Conservation (phyloP, 2,113 vertebrate species). For the Falcunculus frontatus region DNA sequence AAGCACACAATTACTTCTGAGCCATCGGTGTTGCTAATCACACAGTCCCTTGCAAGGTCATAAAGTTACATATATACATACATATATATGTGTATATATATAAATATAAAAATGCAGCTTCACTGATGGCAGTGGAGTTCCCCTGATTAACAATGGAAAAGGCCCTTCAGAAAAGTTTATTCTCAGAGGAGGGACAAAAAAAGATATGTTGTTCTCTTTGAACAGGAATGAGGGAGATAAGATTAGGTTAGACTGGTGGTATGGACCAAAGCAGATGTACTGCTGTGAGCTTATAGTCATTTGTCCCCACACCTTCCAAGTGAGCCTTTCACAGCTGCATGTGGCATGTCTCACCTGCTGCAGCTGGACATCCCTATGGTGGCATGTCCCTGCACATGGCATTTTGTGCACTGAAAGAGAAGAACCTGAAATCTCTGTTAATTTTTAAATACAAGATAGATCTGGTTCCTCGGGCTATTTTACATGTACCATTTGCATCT, state of each 20-base stretch:
- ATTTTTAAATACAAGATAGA: slow-evolving; percentile 32
- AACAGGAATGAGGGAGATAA: background rate
- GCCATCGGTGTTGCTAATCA: background rate
- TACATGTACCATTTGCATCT: slow-evolving; percentile 3
- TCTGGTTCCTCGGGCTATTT: background rate
- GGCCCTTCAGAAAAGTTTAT: background rate
- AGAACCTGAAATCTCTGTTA: background rate
- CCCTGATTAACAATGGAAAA: background rate
- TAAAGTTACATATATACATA: background rate
- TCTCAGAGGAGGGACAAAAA: background rate
- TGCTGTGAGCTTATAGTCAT: background rate
- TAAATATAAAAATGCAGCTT: background rate
- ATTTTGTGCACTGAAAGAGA: background rate
- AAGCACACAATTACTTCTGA: background rate
- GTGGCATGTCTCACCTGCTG: background rate
- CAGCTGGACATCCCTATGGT: background rate
- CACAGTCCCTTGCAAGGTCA: background rate
- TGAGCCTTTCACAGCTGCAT: background rate
- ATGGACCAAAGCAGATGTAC: background rate
- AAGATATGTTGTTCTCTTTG: rapidly evolving
- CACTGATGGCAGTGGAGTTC: background rate
- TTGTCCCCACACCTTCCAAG: background rate
- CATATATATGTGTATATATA: background rate
- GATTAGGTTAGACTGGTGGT: background rate
- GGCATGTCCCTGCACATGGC: rapidly evolving